Evolutionary conservation across 2,888 invertebrate species (phyloP), one percentile per base, ranked within the genome.

Genomic region (Calameuta filiformis): DNA sequence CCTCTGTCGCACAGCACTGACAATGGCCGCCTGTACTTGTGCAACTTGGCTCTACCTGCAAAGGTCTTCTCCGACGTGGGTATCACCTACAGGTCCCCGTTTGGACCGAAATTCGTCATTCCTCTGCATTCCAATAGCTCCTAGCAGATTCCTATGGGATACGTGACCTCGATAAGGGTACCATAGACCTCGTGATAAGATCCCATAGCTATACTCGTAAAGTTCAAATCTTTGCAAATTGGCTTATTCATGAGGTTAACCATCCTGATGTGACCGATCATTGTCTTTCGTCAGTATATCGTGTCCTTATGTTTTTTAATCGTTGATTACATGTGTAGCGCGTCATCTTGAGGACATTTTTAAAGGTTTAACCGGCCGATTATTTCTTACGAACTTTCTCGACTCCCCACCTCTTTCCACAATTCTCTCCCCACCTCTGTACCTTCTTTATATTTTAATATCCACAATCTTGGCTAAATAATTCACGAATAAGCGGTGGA

Each of bases 71-170:
- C 93, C 76, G 95, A 95, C 86, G 94, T 95, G 84, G 95, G 95
- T 78, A 95, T 98, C 81, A 93, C 93, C 82, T 98, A 97, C 93
- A 94, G 95, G 87, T 96, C 97, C 83, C 98, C 98, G 11, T 98
- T 97, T 88, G 96, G 96, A 77, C 94, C 96, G 78, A 96, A 96
- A 92, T 96, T 96, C 92, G 95, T 96, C 85, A 95, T 96, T 92
- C 95, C 96, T 74, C 92, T 96, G 85, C 95, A 95, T 89, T 84
- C 89, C 56, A 89, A 89, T 79, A 89, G 85, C 79, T 90, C 91
- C 86, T 91, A 91, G 88, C 89, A 86, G 83, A 86, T 83, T 85
- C 83, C 80, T 77, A 79, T 77, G 33, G 75, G 73, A 69, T 78
- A 79, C 77, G 69, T 80, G 34, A 79, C 79, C 69, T 78, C 78